Evolutionary conservation across 1,140 invertebrate genomes (phyloP).

Genomic region (Orussus abietinus): DNA sequence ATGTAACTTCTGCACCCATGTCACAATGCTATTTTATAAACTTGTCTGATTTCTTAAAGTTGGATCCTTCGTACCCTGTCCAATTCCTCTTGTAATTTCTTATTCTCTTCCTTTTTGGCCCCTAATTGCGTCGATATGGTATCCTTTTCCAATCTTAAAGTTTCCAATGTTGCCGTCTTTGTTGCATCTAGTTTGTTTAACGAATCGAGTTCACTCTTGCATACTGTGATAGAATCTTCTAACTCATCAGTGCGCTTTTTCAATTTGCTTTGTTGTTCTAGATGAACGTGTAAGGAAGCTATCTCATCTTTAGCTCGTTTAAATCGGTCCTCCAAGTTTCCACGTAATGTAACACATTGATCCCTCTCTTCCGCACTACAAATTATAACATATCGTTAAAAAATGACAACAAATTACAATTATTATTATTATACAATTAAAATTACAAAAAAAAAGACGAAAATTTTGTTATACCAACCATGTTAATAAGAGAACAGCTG

Average conservation of each 20-base stretch:
- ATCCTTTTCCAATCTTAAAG: conserved; percentile 45
- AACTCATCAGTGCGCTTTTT: conserved; percentile 32
- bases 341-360: conserved; percentile 38
- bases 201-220: conserved; percentile 46
- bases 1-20: no score
- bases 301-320: conserved; percentile 35
- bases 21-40: no score
- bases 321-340: conserved; percentile 31
- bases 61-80: conserved; percentile 27
- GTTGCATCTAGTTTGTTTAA: conserved; percentile 43
- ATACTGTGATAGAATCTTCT: conserved; percentile 34
- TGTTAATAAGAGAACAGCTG: no score
- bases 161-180: conserved; percentile 39
- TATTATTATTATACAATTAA: conserved; percentile 4
- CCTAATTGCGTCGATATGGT: conserved; percentile 35
- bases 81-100: conserved; percentile 40
- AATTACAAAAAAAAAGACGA: neutral
- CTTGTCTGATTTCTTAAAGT: no score
- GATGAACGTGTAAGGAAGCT: conserved; percentile 32
- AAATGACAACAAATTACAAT: no score
- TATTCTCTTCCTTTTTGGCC: conserved; percentile 35
- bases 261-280: conserved; percentile 34
- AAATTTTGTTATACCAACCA: conserved; percentile 7
- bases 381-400: no score
- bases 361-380: conserved; percentile 47